Conservation (phyloP, 2,888 invertebrate genomes). For the Clostera curtula region DNA sequence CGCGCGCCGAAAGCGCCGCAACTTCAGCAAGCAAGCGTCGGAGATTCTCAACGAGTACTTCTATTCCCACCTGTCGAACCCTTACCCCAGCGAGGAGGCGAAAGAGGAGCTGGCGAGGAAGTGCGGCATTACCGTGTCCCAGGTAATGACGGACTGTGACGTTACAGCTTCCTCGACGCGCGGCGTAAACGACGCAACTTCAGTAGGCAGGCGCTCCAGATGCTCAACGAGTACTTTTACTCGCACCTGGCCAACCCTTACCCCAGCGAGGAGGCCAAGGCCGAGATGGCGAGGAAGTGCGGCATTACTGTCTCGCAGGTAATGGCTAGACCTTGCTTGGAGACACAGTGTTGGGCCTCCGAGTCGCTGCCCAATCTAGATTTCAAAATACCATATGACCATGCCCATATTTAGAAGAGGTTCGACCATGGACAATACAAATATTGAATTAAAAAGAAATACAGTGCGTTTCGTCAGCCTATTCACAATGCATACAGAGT, state of each 20-base stretch:
- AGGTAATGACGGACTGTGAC: slow-evolving; percentile 71
- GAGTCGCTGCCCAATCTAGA: too few species aligned
- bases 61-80: slow-evolving; percentile 99
- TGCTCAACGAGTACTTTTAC: slow-evolving; percentile 98
- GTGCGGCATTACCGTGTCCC: slow-evolving; percentile 98
- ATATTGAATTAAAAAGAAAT: too few species aligned
- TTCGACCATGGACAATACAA: too few species aligned
- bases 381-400: too few species aligned
- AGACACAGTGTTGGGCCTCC: background rate
- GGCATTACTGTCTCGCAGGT: slow-evolving; percentile 96
- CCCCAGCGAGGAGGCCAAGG: slow-evolving; percentile 98
- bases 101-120: slow-evolving; percentile 99
- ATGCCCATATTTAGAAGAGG: too few species aligned
- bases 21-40: slow-evolving; percentile 99
- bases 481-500: too few species aligned
- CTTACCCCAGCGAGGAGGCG: slow-evolving; percentile 99
- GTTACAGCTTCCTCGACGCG: slow-evolving; percentile 76
- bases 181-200: slow-evolving; percentile 93
- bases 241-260: slow-evolving; percentile 98
- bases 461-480: too few species aligned
- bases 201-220: slow-evolving; percentile 97
- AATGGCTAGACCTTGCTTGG: slow-evolving; percentile 1
- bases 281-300: slow-evolving; percentile 95
- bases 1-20: slow-evolving; percentile 93
- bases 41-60: slow-evolving; percentile 99